Evolutionary conservation across 2,113 vertebrate species (phyloP).

Genomic region (Cynopterus brachyotis): DNA sequence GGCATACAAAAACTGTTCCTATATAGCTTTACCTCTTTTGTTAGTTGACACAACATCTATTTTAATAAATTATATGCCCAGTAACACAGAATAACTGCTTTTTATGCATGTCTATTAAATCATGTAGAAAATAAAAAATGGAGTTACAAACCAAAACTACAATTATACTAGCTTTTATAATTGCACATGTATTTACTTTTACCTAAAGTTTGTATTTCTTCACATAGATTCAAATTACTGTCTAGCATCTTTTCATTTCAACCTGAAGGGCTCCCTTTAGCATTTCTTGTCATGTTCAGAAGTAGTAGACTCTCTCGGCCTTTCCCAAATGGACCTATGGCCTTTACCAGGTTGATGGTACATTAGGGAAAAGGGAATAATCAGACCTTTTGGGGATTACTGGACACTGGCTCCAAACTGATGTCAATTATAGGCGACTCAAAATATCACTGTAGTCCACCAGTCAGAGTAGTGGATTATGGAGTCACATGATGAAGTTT

Average conservation of each 20-base stretch:
- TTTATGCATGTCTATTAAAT: neutral
- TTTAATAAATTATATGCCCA: neutral
- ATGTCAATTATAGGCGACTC: neutral
- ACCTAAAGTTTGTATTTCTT: neutral
- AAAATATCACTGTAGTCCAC: neutral
- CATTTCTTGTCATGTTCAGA: neutral
- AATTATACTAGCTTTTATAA: neutral
- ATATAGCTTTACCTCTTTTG: neutral
- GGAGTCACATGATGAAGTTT: neutral
- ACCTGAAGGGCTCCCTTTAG: neutral
- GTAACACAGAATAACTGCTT: neutral
- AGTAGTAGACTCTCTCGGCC: neutral
- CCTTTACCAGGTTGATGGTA: neutral
- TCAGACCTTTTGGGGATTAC: neutral
- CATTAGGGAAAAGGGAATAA: neutral
- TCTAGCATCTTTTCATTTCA: neutral
- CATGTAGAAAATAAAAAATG: neutral
- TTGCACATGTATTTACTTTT: neutral
- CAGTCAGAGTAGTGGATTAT: neutral
- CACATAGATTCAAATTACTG: neutral
- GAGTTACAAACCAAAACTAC: neutral
- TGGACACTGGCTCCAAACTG: neutral
- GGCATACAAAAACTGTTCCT: neutral
- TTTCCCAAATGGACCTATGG: neutral
- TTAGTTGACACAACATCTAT: neutral